A percentile compares a stretch with the other conserved stretches of the same genome.
Evolutionary conservation across 1,140 invertebrate genomes (phyloP).

Genomic region (Procambarus clarkii): DNA sequence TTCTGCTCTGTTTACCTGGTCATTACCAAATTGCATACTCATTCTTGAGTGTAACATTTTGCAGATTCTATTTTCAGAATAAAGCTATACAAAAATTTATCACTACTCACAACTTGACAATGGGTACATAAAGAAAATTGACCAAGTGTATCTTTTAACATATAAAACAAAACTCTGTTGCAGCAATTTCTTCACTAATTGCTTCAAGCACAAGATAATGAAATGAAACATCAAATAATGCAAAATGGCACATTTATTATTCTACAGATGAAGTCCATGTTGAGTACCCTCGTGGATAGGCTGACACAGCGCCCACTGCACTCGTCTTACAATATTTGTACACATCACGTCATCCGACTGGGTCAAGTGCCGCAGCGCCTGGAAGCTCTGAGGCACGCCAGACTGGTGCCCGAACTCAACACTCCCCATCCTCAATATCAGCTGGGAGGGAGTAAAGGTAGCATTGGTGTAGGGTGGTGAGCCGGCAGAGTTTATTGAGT

Average conservation of each 20-base stretch:
- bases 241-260: slow-evolving; percentile 72
- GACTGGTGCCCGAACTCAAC: slow-evolving; percentile 66
- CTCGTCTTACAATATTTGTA: slow-evolving; percentile 69
- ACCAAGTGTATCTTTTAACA: too few species aligned
- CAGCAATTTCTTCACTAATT: background rate
- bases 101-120: too few species aligned
- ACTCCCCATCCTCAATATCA: slow-evolving; percentile 41
- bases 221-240: slow-evolving; percentile 62
- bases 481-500: slow-evolving; percentile 48
- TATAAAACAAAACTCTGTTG: too few species aligned
- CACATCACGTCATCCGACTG: slow-evolving; percentile 68
- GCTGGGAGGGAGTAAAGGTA: slow-evolving; percentile 52
- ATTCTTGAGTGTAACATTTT: too few species aligned
- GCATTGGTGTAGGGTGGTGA: slow-evolving; percentile 45
- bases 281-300: slow-evolving; percentile 70
- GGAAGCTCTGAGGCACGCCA: slow-evolving; percentile 68
- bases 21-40: too few species aligned
- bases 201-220: background rate
- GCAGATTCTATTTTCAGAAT: too few species aligned
- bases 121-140: too few species aligned
- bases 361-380: slow-evolving; percentile 67
- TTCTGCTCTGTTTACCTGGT: too few species aligned
- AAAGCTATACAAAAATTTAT: too few species aligned
- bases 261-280: slow-evolving; percentile 71
- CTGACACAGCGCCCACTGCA: slow-evolving; percentile 70